A percentile compares a stretch with the other conserved stretches of the same genome.
Conservation (phyloP, 2,113 vertebrate species). For the Miniopterus natalensis region DNA sequence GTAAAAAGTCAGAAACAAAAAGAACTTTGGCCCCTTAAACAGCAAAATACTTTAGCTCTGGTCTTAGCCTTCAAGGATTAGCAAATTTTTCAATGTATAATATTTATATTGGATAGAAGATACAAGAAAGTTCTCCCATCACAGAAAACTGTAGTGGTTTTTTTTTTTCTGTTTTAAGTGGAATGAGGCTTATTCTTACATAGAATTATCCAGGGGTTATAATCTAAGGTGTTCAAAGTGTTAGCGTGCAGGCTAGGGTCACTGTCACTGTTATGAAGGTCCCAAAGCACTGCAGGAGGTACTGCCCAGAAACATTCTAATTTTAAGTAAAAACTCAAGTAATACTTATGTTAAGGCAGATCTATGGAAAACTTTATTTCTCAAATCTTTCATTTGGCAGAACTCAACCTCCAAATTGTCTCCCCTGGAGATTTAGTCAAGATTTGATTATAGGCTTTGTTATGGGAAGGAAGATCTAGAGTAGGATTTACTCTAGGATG, state of each 20-base stretch:
- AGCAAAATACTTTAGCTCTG: conserved; percentile 44
- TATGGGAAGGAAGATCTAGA: background rate
- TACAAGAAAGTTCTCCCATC: background rate
- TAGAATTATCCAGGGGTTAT: background rate
- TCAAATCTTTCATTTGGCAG: background rate
- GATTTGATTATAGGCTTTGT: background rate
- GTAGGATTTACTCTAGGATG: background rate
- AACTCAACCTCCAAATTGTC: conserved; percentile 33
- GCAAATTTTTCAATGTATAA: background rate
- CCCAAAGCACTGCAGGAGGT: background rate
- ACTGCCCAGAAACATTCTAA: background rate
- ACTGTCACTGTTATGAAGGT: background rate
- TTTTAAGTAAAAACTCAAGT: conserved; percentile 3
- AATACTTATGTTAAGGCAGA: conserved; percentile 6
- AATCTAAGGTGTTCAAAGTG: background rate
- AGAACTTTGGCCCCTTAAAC: background rate
- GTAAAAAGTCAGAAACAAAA: conserved; percentile 40
- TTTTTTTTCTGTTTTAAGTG: background rate
- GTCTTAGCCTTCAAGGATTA: background rate
- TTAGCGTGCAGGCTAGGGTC: background rate
- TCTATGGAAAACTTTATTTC: background rate
- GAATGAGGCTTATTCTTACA: conserved; percentile 22
- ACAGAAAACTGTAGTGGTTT: background rate
- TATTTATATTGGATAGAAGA: conserved; percentile 22
- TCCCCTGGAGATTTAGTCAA: background rate